A percentile compares a stretch with the other conserved stretches of the same genome.
Evolutionary conservation across 2,888 invertebrate genomes (phyloP).

Genomic region (Andrena haemorrhoa): DNA sequence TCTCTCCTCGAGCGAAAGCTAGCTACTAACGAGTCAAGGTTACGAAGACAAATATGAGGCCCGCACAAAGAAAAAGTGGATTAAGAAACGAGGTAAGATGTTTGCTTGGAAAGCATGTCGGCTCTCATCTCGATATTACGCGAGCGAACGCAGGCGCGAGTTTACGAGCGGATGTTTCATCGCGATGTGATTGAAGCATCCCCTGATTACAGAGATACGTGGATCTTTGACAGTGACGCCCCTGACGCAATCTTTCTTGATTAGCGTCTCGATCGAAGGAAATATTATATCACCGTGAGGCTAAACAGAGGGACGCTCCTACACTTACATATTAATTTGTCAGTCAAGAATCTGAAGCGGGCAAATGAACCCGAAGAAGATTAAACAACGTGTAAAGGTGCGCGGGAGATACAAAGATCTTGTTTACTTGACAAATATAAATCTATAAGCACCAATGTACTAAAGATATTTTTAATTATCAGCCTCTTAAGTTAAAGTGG

Average conservation of each 20-base stretch:
- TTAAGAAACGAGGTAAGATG: conserved; percentile 21
- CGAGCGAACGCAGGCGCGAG: background rate
- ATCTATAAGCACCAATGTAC: too few species aligned
- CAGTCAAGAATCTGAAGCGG: too few species aligned
- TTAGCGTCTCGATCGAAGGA: conserved; percentile 12
- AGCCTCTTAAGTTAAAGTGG: too few species aligned
- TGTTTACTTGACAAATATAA: too few species aligned
- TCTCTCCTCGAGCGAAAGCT: conserved; percentile 44
- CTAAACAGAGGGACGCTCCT: background rate
- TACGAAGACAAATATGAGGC: conserved; percentile 44
- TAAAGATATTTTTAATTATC: too few species aligned
- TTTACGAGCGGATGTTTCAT: conserved; percentile 19
- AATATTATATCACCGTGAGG: background rate
- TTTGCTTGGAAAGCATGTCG: conserved; percentile 47
- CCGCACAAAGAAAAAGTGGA: conserved; percentile 33
- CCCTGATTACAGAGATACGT: conserved; percentile 53
- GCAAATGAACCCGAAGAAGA: too few species aligned
- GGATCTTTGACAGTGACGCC: conserved; percentile 16
- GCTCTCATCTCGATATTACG: background rate
- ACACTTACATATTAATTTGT: background rate
- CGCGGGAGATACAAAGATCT: too few species aligned
- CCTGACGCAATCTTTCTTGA: conserved; percentile 27
- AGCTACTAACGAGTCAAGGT: conserved; percentile 66
- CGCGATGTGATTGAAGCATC: conserved; percentile 47
- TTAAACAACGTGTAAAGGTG: too few species aligned